phyloP scores from a whole-genome alignment of 2,797 vertebrate species.

The Potorous gilbertii region DNA sequence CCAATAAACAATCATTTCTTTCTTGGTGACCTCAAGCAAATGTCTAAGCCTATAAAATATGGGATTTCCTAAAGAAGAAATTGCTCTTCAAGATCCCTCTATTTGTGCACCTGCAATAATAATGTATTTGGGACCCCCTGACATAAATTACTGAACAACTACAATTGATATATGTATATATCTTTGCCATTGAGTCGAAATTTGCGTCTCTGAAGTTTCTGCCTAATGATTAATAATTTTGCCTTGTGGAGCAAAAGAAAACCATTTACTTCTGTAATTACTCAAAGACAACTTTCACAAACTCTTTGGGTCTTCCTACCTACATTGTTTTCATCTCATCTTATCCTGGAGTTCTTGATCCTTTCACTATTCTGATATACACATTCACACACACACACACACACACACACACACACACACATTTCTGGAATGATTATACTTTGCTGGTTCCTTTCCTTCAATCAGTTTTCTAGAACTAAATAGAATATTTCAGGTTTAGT shows the following conservation, averaged over 20 bases:
- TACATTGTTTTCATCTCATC: neutral
- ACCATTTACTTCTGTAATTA: neutral
- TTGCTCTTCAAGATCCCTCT: neutral
- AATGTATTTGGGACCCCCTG: neutral
- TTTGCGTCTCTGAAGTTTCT: neutral
- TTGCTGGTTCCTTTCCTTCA: neutral
- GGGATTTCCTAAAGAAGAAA: neutral
- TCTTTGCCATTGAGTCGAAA: neutral
- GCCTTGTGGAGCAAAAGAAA: neutral
- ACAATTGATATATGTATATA: no score
- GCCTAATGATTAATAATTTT: neutral
- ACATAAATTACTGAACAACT: neutral
- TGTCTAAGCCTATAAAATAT: no score
- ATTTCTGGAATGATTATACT: neutral
- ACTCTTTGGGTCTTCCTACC: neutral
- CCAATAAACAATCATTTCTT: no score
- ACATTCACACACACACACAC: no score
- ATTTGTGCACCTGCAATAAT: neutral
- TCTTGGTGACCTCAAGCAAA: no score
- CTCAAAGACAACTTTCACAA: neutral
- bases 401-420: no score
- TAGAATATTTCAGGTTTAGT: neutral
- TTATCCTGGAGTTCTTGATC: neutral
- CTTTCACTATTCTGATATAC: neutral
- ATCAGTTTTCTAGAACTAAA: neutral